Conservation (phyloP, 2,797 vertebrate genomes). For the Propithecus deckenii region DNA sequence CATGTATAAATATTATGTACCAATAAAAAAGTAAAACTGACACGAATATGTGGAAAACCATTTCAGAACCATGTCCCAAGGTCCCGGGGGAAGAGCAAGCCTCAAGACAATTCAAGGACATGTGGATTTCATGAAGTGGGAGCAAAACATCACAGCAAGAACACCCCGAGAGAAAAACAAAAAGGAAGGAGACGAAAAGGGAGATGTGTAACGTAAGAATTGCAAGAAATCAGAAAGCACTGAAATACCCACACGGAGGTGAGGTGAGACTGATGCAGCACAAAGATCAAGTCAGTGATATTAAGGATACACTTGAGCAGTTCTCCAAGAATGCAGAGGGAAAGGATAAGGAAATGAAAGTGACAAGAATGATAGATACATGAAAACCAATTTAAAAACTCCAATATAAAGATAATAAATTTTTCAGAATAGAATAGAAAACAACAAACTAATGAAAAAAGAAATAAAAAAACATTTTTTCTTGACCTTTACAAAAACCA, state of each 20-base stretch:
- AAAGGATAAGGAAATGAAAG: background rate
- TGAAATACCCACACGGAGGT: background rate
- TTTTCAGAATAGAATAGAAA: background rate
- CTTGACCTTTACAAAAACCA: slow-evolving; percentile 24
- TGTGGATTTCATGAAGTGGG: background rate
- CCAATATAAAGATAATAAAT: background rate
- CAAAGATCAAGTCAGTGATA: background rate
- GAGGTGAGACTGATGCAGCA: background rate
- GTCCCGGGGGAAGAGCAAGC: background rate
- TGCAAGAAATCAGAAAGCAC: background rate
- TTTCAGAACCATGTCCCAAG: background rate
- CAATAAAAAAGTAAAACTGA: background rate
- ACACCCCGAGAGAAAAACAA: background rate
- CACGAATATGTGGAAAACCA: background rate
- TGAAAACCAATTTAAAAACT: slow-evolving; percentile 14
- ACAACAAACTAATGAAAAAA: background rate
- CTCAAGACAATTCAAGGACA: background rate
- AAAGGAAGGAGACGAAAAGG: background rate
- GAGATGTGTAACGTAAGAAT: background rate
- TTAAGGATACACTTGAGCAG: background rate
- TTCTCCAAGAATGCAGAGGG: background rate
- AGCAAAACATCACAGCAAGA: background rate
- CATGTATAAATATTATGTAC: background rate
- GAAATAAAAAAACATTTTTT: background rate
- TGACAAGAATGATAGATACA: background rate